A percentile compares a stretch with the other conserved stretches of the same genome.
These are phyloP conservation scores for Triops longicaudatus DNA, from an alignment of 1,140 invertebrate genomes.

Conservation along the genomic window DNA sequence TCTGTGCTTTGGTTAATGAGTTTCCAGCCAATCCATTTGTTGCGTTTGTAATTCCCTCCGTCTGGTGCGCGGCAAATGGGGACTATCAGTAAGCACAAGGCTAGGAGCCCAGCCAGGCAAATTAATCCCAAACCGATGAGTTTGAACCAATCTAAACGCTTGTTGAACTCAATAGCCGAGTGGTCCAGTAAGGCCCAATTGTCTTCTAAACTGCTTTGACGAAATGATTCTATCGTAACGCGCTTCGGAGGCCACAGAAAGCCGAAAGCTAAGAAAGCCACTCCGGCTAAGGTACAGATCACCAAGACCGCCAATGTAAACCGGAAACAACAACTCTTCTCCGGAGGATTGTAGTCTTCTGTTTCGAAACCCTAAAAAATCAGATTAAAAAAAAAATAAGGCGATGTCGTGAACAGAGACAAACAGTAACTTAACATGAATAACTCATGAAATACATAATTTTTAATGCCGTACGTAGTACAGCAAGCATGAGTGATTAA, in stretches of 20 bases:
- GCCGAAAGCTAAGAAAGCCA: not conserved
- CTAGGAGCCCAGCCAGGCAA: not conserved
- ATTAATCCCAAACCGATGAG: not conserved
- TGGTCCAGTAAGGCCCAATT: constrained; percentile 10
- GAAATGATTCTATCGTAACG: not conserved
- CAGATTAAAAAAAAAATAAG: not conserved
- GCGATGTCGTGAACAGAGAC: no score
- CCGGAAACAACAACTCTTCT: not conserved
- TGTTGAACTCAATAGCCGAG: constrained; percentile 18
- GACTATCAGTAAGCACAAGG: not conserved
- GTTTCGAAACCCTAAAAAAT: not conserved
- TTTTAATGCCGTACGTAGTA: no score
- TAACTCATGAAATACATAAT: no score
- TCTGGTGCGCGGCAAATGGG: not conserved
- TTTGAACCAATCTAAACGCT: constrained; percentile 16
- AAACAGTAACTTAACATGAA: no score
- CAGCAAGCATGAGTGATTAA: no score
- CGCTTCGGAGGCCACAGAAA: not conserved
- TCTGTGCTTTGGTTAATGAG: not conserved
- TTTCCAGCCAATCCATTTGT: constrained; percentile 4
- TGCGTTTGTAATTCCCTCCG: not conserved
- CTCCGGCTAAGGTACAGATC: constrained; percentile 4
- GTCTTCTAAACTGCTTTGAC: not conserved
- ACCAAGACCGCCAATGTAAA: not conserved
- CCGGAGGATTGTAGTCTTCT: not conserved